Base-by-base conservation (phyloP, 2,888 invertebrate genomes). In the Rhimphoctona megacephalus region DNA sequence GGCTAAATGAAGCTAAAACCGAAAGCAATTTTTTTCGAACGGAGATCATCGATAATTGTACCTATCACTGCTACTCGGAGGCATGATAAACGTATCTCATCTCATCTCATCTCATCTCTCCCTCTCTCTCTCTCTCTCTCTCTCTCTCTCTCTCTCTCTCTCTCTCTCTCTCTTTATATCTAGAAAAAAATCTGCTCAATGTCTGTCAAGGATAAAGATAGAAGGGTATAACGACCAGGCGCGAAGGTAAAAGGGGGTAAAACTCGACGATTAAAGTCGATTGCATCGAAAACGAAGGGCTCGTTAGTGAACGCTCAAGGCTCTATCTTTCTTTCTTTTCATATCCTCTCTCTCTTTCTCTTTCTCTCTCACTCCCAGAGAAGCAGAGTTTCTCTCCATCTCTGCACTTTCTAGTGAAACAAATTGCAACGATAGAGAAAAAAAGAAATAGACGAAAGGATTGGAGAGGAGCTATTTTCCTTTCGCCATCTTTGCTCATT, bases 251-350 rank as follows among this genome's bases (percentile, higher is more conserved):
- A 57, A 25, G n/a, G 66, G 7, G 33, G 4, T 36, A 43, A 39
- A 74, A 39, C 54, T 57, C 46, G n/a, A 57, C 84, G 80, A 80
- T 80, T 80, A 80, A 84, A 84, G 74, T 76, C 74, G 80, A 84
- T 84, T 84, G 80, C 80, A 84, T 74, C 80, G 84, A 84, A 70
- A 79, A 74, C 79, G 73, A 84, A 84, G 74, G 79, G 69, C 84
- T 84, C 80, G 80, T 84, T 84, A 84, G 84, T 30, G 74, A 80
- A 52, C 49, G 80, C 84, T 78, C 49, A 69, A 25, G 69, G 64
- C 80, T 43, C 49, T 49, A 25, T 25, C 1, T 57, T 14, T 57
- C 57, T 25, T 57, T 25, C 57, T 39, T 43, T 54, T 30, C 30
- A 52, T 30, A 14, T 22, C 9, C 7, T 22, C 43, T 43, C 49